Percentiles rank a stretch among this genome's conserved stretches.
phyloP scores from a whole-genome alignment of 1,140 invertebrate species.

The Brevipalpus yothersi region DNA sequence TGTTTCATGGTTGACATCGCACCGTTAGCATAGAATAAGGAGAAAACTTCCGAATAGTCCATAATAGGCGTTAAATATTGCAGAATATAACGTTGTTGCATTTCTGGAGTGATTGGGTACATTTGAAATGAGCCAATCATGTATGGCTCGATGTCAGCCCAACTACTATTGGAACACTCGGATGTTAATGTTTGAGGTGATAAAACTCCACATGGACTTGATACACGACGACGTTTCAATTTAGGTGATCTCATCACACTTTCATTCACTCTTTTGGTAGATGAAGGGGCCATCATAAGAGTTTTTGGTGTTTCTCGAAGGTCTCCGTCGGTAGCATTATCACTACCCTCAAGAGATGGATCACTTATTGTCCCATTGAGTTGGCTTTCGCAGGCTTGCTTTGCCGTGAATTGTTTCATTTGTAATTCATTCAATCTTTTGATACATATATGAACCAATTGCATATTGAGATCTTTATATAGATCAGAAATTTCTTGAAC shows the following conservation, averaged over 20 bases:
- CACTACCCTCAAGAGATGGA: too few relatives aligned
- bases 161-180: slow-evolving; percentile 44
- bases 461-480: slow-evolving; percentile 63
- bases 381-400: too few relatives aligned
- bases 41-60: slow-evolving; percentile 86
- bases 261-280: background rate
- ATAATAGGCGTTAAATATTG: slow-evolving; percentile 79
- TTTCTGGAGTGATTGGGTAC: slow-evolving; percentile 56
- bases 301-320: background rate
- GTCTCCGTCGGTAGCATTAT: background rate
- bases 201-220: background rate
- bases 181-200: slow-evolving; percentile 1
- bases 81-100: slow-evolving; percentile 69
- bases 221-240: slow-evolving; percentile 2
- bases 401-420: background rate
- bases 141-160: slow-evolving; percentile 63
- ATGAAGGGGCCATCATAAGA: background rate
- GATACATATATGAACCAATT: slow-evolving; percentile 27
- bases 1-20: slow-evolving; percentile 63
- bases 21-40: slow-evolving; percentile 71
- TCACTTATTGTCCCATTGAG: too few relatives aligned
- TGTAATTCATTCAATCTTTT: slow-evolving; percentile 8
- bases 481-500: slow-evolving; percentile 71
- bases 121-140: slow-evolving; percentile 64
- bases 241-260: background rate